Evolutionary conservation across 1,140 invertebrate species (phyloP).

Genomic region (Heliconius himera): DNA sequence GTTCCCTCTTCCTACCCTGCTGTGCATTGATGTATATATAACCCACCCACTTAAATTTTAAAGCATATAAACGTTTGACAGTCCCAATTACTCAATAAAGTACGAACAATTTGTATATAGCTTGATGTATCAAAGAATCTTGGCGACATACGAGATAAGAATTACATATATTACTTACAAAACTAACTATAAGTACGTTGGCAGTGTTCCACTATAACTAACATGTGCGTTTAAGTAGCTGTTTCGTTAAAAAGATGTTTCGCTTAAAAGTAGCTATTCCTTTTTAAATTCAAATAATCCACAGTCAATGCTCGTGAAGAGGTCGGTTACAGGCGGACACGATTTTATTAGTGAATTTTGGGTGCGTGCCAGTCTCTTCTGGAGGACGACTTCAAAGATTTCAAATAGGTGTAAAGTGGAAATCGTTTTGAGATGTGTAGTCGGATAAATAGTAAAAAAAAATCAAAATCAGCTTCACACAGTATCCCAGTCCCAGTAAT

Average conservation of each 20-base stretch:
- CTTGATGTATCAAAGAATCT: not conserved
- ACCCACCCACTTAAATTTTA: too few species aligned
- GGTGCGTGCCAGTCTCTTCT: slow-evolving; percentile 53
- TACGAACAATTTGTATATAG: not conserved
- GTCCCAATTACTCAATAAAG: too few species aligned
- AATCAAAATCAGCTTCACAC: too few species aligned
- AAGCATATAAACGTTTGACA: too few species aligned
- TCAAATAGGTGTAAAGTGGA: slow-evolving; percentile 29
- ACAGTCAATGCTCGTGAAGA: slow-evolving; percentile 53
- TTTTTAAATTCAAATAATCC: slow-evolving; percentile 66
- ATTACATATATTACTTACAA: not conserved
- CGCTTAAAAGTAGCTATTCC: slow-evolving; percentile 57
- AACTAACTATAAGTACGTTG: not conserved
- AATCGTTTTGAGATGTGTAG: not conserved
- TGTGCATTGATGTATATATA: too few species aligned
- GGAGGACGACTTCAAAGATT: slow-evolving; percentile 39
- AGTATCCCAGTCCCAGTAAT: too few species aligned
- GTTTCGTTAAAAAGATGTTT: slow-evolving; percentile 64
- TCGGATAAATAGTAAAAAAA: too few species aligned
- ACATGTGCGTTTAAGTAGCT: slow-evolving; percentile 47
- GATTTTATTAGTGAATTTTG: slow-evolving; percentile 75
- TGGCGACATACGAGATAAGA: not conserved
- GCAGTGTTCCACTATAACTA: slow-evolving; percentile 33
- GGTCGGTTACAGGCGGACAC: slow-evolving; percentile 67
- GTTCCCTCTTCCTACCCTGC: too few species aligned